Evolutionary conservation across 2,113 vertebrate genomes (phyloP).

Genomic region (Meriones unguiculatus): DNA sequence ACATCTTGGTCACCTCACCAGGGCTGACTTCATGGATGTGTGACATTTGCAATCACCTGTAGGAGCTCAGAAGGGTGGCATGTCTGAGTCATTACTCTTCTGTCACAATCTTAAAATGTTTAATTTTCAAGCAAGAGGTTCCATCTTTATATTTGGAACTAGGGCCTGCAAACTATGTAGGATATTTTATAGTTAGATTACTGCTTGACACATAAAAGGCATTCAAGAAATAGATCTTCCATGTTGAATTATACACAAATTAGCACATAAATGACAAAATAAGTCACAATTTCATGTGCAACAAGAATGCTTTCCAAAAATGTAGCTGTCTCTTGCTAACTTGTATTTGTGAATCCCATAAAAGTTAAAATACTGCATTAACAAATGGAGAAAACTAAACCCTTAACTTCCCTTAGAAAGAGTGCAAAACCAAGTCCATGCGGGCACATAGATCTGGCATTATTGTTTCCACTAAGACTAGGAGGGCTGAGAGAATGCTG

Average conservation of each 20-base stretch:
- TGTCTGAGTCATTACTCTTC: background rate
- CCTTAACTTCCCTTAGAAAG: background rate
- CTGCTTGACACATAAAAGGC: background rate
- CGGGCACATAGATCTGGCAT: background rate
- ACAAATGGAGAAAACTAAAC: background rate
- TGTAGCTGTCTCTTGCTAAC: background rate
- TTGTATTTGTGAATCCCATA: background rate
- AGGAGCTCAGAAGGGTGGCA: background rate
- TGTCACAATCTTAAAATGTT: background rate
- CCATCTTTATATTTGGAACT: background rate
- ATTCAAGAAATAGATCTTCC: background rate
- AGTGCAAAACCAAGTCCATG: background rate
- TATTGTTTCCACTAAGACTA: slow-evolving; percentile 9
- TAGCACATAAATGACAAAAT: background rate
- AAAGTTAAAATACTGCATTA: background rate
- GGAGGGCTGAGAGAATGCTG: background rate
- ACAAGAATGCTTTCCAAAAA: background rate
- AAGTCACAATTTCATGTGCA: background rate
- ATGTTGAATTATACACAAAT: background rate
- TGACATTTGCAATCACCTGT: background rate
- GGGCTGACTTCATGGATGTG: background rate
- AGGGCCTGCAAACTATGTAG: background rate
- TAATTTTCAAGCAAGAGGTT: background rate
- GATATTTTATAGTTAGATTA: background rate
- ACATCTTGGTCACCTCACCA: background rate